A percentile compares a stretch with the other conserved stretches of the same genome.
Evolutionary conservation across 35 echinoderm and acorn worm genomes (phyloP).

Genomic region (Lytechinus variegatus): DNA sequence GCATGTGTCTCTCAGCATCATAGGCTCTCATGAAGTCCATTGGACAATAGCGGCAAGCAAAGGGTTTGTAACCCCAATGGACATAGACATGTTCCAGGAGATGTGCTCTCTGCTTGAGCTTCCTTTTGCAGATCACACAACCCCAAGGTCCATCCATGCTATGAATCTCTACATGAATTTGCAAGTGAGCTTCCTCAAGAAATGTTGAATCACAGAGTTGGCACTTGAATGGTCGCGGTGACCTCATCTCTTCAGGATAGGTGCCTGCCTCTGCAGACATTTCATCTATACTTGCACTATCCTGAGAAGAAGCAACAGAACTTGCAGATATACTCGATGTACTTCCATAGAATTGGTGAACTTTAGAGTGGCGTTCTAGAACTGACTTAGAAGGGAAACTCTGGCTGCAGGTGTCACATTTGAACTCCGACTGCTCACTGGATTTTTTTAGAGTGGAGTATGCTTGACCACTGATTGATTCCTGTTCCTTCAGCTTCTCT

Average conservation of each 20-base stretch:
- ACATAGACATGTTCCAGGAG: conserved; percentile 33
- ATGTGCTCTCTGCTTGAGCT: conserved; percentile 19
- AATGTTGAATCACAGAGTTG: conserved; percentile 44
- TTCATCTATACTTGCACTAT: neutral
- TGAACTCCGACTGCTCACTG: neutral
- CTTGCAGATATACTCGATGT: neutral
- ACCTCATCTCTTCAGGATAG: neutral
- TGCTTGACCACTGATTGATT: neutral
- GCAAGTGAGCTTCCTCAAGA: conserved; percentile 31
- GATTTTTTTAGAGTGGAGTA: neutral
- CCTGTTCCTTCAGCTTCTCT: neutral
- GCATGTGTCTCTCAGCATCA: conserved; percentile 38
- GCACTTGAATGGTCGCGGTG: conserved; percentile 31
- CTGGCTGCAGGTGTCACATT: neutral
- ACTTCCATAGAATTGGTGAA: conserved; percentile 19
- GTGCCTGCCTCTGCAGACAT: neutral
- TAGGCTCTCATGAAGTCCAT: conserved; percentile 24
- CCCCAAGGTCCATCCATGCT: conserved; percentile 50
- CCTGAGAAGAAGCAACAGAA: neutral
- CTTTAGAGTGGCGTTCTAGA: conserved; percentile 15
- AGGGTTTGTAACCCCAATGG: conserved; percentile 50
- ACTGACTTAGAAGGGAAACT: neutral
- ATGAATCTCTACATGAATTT: conserved; percentile 48
- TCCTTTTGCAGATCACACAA: conserved; percentile 1
- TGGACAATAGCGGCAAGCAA: neutral